These are phyloP conservation scores for Nesidiocoris tenuis DNA, from an alignment of 2,888 invertebrate species.

Conservation along the genomic window DNA sequence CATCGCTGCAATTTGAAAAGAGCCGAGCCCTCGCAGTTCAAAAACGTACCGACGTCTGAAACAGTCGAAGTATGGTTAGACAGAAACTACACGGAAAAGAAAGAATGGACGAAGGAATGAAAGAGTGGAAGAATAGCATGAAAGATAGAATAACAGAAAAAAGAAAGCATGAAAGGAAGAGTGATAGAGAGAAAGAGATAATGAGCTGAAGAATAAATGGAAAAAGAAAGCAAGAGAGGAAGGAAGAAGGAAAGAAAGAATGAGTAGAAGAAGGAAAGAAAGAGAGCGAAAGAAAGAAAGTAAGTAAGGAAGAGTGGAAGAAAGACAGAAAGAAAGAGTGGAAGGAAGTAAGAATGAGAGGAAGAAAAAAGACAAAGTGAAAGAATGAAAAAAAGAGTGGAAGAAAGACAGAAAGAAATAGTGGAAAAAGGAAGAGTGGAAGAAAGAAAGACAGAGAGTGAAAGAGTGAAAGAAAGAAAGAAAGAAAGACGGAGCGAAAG, in stretches of 20 bases:
- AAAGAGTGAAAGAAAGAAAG: neutral
- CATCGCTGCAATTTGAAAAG: constrained; percentile 82
- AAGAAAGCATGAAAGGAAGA: neutral
- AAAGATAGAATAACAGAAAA: neutral
- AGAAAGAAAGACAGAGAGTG: neutral
- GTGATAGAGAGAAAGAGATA: neutral
- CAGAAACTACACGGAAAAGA: too few species aligned
- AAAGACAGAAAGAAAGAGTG: neutral
- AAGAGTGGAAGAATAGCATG: neutral
- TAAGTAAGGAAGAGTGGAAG: neutral
- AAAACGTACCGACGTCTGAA: constrained; percentile 66
- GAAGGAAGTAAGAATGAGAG: neutral
- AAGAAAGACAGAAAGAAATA: neutral
- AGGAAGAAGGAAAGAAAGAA: neutral
- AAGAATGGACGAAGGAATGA: too few species aligned
- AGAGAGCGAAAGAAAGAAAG: neutral
- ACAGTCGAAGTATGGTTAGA: too few species aligned
- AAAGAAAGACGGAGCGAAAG: neutral
- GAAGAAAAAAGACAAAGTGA: neutral
- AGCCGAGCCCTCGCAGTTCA: constrained; percentile 91
- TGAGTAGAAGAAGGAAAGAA: neutral
- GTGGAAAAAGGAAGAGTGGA: neutral
- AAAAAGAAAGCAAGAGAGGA: neutral
- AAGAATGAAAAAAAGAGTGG: neutral
- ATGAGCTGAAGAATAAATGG: neutral